Evolutionary conservation across 2,797 vertebrate species (phyloP).

Genomic region (Spheniscus humboldti): DNA sequence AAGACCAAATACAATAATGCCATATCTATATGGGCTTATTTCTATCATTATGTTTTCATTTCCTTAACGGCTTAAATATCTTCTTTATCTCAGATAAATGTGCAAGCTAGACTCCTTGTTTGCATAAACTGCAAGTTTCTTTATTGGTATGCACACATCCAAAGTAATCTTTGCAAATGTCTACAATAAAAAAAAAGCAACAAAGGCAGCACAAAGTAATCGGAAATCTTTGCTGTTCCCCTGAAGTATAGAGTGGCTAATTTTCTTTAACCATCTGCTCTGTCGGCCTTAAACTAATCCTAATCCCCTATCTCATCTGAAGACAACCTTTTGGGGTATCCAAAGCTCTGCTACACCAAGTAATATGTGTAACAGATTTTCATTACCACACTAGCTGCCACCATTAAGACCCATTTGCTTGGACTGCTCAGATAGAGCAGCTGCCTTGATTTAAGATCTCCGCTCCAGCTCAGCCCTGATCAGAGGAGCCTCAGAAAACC

Average conservation of each 20-base stretch:
- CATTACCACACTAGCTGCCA: not conserved
- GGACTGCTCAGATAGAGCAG: not conserved
- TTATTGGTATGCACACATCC: not conserved
- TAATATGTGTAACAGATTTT: not conserved
- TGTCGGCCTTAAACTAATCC: not conserved
- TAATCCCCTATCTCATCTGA: not conserved
- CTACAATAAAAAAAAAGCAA: not conserved
- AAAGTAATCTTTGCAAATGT: not conserved
- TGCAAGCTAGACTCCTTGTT: not conserved
- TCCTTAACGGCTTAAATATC: not conserved
- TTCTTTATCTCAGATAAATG: not conserved
- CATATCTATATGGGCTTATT: not conserved
- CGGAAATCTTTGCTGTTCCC: not conserved
- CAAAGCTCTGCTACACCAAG: not conserved
- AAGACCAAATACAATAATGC: not conserved
- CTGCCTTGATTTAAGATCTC: not conserved
- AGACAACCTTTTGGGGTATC: not conserved
- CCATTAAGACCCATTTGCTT: not conserved
- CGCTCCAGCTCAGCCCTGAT: not conserved
- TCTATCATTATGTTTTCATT: not conserved
- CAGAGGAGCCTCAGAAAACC: not conserved
- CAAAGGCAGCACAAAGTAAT: not conserved
- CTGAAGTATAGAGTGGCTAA: not conserved
- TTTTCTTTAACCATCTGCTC: constrained; percentile 2
- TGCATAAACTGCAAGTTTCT: not conserved